Evolutionary conservation across 2,888 invertebrate species (phyloP).

Genomic region (Agrochola lychnidis): DNA sequence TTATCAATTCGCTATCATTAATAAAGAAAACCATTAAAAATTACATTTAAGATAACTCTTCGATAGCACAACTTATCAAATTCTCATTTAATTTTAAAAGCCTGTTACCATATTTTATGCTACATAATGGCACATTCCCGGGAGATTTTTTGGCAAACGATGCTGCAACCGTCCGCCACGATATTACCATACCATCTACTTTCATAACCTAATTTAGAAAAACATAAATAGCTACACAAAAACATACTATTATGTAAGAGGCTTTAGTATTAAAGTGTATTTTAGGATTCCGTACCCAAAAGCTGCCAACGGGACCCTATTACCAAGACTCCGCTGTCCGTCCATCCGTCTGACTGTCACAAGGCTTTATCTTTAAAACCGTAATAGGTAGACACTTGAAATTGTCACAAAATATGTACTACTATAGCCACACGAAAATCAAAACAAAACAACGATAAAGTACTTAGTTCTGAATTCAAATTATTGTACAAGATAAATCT

Average conservation of each 20-base stretch:
- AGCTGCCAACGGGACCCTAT: not conserved
- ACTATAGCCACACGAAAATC: too few species aligned
- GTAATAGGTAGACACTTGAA: not conserved
- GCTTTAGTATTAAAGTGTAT: not conserved
- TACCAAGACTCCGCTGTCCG: not conserved
- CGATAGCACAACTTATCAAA: constrained; percentile 14
- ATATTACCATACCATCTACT: constrained; percentile 35
- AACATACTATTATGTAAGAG: constrained; percentile 33
- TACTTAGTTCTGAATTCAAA: too few species aligned
- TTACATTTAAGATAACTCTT: constrained; percentile 3
- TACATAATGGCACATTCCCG: constrained; percentile 31
- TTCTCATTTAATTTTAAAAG: constrained; percentile 41
- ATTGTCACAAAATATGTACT: not conserved
- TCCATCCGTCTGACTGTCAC: not conserved
- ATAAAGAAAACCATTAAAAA: not conserved
- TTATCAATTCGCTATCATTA: not conserved
- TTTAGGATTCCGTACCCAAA: constrained; percentile 1
- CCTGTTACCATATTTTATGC: constrained; percentile 30
- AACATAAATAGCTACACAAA: constrained; percentile 34
- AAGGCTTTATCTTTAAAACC: not conserved
- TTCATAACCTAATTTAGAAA: constrained; percentile 43
- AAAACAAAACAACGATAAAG: too few species aligned
- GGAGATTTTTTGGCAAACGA: constrained; percentile 47
- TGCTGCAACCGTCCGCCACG: constrained; percentile 14
- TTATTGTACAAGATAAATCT: too few species aligned